These are phyloP conservation scores for Taeniopygia guttata DNA, from an alignment of 2,797 vertebrate species.

Conservation along the genomic window DNA sequence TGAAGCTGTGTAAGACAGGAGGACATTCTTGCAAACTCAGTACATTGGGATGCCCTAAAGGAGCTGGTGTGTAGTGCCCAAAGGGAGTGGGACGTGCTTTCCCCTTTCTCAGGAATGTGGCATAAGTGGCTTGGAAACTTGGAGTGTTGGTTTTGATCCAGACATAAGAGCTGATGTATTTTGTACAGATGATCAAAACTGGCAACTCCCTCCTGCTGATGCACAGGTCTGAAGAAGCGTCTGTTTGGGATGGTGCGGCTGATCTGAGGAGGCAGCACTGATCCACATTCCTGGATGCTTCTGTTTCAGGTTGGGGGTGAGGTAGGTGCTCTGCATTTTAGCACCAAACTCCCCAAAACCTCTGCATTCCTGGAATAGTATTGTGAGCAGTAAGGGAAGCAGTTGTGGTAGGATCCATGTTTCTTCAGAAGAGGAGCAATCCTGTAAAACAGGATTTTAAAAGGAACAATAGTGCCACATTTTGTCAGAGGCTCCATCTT, in stretches of 20 bases:
- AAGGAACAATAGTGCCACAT: slow-evolving; percentile 12
- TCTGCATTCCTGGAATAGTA: slow-evolving; percentile 68
- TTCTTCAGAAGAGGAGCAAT: slow-evolving; percentile 48
- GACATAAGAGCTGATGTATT: slow-evolving; percentile 72
- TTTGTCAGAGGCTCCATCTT: slow-evolving; percentile 30
- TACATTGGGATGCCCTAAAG: neutral
- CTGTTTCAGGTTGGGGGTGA: slow-evolving; percentile 71
- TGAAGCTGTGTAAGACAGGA: neutral
- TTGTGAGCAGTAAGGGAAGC: slow-evolving; percentile 45
- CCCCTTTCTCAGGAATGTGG: slow-evolving; percentile 65
- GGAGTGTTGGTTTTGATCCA: slow-evolving; percentile 64
- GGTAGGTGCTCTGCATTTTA: slow-evolving; percentile 71
- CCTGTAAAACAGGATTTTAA: slow-evolving; percentile 6
- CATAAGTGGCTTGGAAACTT: slow-evolving; percentile 55
- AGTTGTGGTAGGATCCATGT: slow-evolving; percentile 25
- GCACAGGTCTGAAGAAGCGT: slow-evolving; percentile 70
- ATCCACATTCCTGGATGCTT: slow-evolving; percentile 72
- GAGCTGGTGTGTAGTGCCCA: slow-evolving; percentile 43
- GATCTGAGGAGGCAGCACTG: slow-evolving; percentile 71
- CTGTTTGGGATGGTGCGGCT: slow-evolving; percentile 69
- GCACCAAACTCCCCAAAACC: slow-evolving; percentile 71
- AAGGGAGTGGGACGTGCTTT: slow-evolving; percentile 49
- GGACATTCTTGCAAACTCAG: neutral
- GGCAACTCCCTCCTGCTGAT: slow-evolving; percentile 70
- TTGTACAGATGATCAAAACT: slow-evolving; percentile 72